Evolutionary conservation across 2,113 vertebrate genomes (phyloP).

Genomic region (Oryzias melastigma): DNA sequence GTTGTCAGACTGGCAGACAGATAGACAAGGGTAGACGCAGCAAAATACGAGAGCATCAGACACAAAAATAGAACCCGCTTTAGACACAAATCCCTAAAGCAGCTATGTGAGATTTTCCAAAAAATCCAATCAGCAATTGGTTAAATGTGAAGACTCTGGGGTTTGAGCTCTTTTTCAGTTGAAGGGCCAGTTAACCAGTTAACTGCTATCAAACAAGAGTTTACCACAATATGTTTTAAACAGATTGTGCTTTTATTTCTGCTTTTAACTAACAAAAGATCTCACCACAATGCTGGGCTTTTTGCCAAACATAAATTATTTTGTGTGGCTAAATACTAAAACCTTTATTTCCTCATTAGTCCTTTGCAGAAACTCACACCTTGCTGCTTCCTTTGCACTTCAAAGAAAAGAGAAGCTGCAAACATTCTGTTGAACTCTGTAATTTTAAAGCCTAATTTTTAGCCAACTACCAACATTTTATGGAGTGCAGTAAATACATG

Average conservation of each 20-base stretch:
- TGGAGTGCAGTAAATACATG: neutral
- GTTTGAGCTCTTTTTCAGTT: conserved; percentile 7
- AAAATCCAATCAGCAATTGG: conserved; percentile 32
- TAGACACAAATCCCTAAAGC: neutral
- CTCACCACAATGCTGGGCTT: too few relatives aligned
- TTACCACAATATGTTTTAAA: neutral
- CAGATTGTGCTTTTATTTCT: neutral
- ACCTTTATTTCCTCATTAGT: too few relatives aligned
- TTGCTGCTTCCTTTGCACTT: too few relatives aligned
- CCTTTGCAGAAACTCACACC: too few relatives aligned
- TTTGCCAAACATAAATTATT: too few relatives aligned
- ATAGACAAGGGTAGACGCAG: conserved; percentile 15
- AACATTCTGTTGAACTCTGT: too few relatives aligned
- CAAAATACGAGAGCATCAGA: neutral
- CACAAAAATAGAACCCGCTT: conserved; percentile 4
- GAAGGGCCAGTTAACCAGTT: conserved; percentile 6
- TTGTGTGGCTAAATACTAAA: too few relatives aligned
- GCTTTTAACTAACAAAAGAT: neutral
- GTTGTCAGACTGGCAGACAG: conserved; percentile 11
- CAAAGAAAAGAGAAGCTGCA: too few relatives aligned
- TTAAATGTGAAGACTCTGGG: conserved; percentile 16
- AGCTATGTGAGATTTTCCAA: conserved; percentile 15
- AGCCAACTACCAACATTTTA: too few relatives aligned
- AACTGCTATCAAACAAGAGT: conserved; percentile 5
- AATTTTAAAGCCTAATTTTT: too few relatives aligned